Conservation (phyloP, 2,113 vertebrate species). For the Podarcis muralis region DNA sequence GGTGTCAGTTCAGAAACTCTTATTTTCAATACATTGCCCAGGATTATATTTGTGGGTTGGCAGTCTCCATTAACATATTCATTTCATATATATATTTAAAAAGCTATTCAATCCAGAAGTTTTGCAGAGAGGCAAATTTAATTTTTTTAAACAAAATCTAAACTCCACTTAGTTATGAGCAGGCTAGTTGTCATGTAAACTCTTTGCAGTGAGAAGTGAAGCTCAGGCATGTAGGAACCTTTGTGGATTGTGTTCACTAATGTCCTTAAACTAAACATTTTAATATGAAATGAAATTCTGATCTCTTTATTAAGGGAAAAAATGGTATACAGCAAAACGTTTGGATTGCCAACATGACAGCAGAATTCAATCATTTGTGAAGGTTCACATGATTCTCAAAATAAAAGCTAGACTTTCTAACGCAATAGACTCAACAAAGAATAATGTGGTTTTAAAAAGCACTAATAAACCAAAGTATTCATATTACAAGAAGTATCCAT, state of each 20-base stretch:
- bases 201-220: neutral
- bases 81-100: neutral
- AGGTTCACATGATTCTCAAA: constrained; percentile 2
- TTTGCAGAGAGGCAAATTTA: neutral
- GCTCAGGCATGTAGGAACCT: neutral
- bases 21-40: fast-evolving
- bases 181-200: neutral
- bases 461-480: fast-evolving
- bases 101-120: neutral
- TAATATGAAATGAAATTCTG: neutral
- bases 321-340: neutral
- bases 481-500: neutral
- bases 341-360: neutral
- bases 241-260: neutral
- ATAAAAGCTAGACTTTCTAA: constrained; percentile 15
- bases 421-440: neutral
- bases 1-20: neutral
- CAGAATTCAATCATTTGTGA: neutral
- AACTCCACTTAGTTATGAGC: neutral
- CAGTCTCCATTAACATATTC: neutral
- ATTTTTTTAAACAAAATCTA: neutral
- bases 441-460: neutral
- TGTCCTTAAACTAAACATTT: neutral
- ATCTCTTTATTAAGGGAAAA: neutral
- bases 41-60: neutral